Base-by-base conservation (phyloP, 2,113 vertebrate genomes). In the Hemiscyllium ocellatum region DNA sequence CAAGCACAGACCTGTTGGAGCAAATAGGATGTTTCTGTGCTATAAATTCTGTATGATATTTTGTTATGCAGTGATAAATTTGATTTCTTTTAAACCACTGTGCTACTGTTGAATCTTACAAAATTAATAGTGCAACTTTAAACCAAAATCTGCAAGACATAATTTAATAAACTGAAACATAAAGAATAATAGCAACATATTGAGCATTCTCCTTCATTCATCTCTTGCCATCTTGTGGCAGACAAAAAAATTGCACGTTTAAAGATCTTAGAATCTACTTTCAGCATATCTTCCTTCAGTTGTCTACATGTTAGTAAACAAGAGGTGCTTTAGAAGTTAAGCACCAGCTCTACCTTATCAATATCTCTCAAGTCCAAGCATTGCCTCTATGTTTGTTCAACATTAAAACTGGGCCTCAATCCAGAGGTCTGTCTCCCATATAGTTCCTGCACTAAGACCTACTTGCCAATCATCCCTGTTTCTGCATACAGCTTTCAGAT, bases 181-280 rank as follows among this genome's bases (percentile, higher is more conserved):
- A 61, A 10, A 61, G 10, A 61, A 61, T 8, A 61, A 61, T 8
- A 61, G 56, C 56, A 61, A 61, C 10, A 10, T 61, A 7, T 68
- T 17, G 19, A 17, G 66, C 3, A 68, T 42, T 20, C 26, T 68
- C 65, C 33, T 69, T 95, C 17, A 47, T 50, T 94, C 20, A 52
- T 33, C 68, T 50, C 42, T 76, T 95, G 94, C 94, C 94, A 95
- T 76, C 94, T 70, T 47, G 94, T 95, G 94, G 94, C 69, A 76
- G 24, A 93, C 68, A 72, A 72, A 72, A 72, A 42, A 52, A 95
- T 29, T 72, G 24, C 94, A 95, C 24, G 26, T 95, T 47, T 70
- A 72, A 95, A 95, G 3, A 68, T 72, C 12, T 47, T 42, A 50
- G 52, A 89, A 94, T 47, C 33, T 19, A 37, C 90, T 68, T 91